A percentile compares a stretch with the other conserved stretches of the same genome.
Evolutionary conservation across 1,140 invertebrate genomes (phyloP).

Genomic region (Nasonia vitripennis): DNA sequence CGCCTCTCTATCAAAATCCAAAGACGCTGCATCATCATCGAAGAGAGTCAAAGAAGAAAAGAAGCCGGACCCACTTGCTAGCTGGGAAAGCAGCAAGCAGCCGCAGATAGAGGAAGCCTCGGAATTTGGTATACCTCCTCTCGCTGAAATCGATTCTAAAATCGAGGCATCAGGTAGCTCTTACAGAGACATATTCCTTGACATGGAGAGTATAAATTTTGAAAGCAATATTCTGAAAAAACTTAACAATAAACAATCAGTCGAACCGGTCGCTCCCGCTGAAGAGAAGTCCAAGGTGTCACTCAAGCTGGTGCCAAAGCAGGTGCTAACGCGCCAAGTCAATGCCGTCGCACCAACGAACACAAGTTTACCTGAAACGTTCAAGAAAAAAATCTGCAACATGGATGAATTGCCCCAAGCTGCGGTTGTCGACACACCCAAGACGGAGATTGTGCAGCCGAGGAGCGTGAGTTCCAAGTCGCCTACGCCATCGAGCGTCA

Average conservation of each 20-base stretch:
- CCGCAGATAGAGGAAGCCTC: conserved; percentile 44
- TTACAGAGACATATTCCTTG: conserved; percentile 46
- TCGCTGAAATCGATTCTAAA: conserved; percentile 52
- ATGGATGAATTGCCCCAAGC: not conserved
- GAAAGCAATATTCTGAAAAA: conserved; percentile 46
- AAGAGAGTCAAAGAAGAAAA: conserved; percentile 37
- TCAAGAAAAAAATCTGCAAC: conserved; percentile 37
- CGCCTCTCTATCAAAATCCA: not conserved
- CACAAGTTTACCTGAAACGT: conserved; percentile 43
- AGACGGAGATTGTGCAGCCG: conserved; percentile 22
- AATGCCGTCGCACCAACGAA: conserved; percentile 47
- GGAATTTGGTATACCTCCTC: conserved; percentile 48
- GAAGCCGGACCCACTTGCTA: not conserved
- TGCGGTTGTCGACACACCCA: conserved; percentile 41
- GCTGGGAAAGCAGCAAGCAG: conserved; percentile 21
- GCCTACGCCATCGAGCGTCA: conserved; percentile 49
- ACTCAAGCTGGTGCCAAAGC: conserved; percentile 68
- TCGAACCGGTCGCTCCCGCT: not conserved
- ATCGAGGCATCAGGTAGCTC: conserved; percentile 20
- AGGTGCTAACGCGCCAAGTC: conserved; percentile 61
- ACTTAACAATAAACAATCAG: conserved; percentile 23
- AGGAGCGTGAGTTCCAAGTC: conserved; percentile 47
- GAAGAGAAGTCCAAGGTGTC: conserved; percentile 49
- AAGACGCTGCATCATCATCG: not conserved
- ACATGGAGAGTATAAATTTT: conserved; percentile 45